Base-by-base conservation (phyloP, 2,888 invertebrate species). In the Ormia ochracea region DNA sequence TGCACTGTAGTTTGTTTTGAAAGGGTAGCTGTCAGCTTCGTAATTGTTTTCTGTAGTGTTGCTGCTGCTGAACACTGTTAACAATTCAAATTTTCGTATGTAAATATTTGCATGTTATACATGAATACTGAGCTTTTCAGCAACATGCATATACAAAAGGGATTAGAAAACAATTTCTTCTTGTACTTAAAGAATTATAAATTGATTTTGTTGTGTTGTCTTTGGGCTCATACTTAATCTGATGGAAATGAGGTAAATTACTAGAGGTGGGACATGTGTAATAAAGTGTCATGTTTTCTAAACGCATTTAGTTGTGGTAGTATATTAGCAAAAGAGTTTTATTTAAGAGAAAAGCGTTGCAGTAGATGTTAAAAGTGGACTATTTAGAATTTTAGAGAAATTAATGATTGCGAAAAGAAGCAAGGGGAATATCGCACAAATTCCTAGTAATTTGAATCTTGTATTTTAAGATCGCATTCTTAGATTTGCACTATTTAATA, bases 81-180 rank as follows among this genome's bases (percentile, higher is more conserved):
- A 70, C 26, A 75, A 45, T 70, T 69, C 48, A 52, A 38, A 75
- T 79, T 79, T 70, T 19, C 59, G 65, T 75, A 70, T 12, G 50
- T 52, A 65, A 70, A 61, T 68, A 63, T 73, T 73, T 73, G 45
- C 72, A 61, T 56, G 52, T 31, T 43, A 41, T 43, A 72, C 31
- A 48, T 48, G 26, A 33, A 43, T 28, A 41, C 26, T 12, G 17
- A 38, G 41, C 17, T 28, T 43, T 17, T 14, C 7, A 1, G 28
- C 14, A 14, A 36, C 28, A 31, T 14, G 21, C 28, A 31, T 14
- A 33, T 5, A 21, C 54, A 58, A 48, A 68, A 56, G 43, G 48
- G 59, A 78, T 73, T 61, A 54, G 21, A 72, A 48, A 63, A 70
- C 68, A 48, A 73, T 73, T 63, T 72, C 54, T 54, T 33, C n/a